Percentiles rank a stretch among this genome's conserved stretches.
Conservation (phyloP, 1,140 invertebrate genomes). For the Sitophilus oryzae region DNA sequence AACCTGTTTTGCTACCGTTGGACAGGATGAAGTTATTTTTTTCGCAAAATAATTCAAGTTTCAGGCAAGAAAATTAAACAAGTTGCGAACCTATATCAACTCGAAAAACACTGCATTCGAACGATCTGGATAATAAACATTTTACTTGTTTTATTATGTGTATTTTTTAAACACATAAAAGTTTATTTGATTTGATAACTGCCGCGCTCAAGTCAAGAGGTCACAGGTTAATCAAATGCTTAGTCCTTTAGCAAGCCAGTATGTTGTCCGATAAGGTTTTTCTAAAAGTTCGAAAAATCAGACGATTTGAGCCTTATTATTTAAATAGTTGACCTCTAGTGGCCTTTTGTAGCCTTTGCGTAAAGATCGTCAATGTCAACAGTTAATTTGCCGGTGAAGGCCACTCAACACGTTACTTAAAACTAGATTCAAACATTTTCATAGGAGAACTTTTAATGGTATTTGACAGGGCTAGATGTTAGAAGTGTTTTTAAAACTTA, state of each 20-base stretch:
- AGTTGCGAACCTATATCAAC: not conserved
- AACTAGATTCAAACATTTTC: slow-evolving; percentile 18
- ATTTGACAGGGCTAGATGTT: not conserved
- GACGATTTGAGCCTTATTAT: slow-evolving; percentile 29
- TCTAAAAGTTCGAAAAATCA: not conserved
- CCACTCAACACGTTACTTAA: slow-evolving; percentile 40
- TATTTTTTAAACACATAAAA: slow-evolving; percentile 7
- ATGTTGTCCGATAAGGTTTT: not conserved
- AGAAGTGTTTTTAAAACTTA: slow-evolving; percentile 31
- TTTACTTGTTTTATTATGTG: not conserved
- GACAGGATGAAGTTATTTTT: slow-evolving; percentile 23
- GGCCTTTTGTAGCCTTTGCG: slow-evolving; percentile 44
- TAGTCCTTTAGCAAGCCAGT: not conserved
- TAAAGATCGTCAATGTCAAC: slow-evolving; percentile 44
- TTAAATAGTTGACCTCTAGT: slow-evolving; percentile 42
- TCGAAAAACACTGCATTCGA: no score
- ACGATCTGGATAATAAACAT: no score
- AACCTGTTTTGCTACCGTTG: slow-evolving; percentile 39
- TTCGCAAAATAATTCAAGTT: slow-evolving; percentile 15
- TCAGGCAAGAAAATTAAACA: slow-evolving; percentile 8
- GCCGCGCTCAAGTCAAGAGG: slow-evolving; percentile 22
- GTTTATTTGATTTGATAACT: slow-evolving; percentile 15
- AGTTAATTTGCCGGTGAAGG: slow-evolving; percentile 43
- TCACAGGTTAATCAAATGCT: slow-evolving; percentile 30
- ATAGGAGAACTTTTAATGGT: slow-evolving; percentile 4